A percentile compares a stretch with the other conserved stretches of the same genome.
These are phyloP conservation scores for Solea solea DNA, from an alignment of 2,113 vertebrate genomes.

Conservation along the genomic window DNA sequence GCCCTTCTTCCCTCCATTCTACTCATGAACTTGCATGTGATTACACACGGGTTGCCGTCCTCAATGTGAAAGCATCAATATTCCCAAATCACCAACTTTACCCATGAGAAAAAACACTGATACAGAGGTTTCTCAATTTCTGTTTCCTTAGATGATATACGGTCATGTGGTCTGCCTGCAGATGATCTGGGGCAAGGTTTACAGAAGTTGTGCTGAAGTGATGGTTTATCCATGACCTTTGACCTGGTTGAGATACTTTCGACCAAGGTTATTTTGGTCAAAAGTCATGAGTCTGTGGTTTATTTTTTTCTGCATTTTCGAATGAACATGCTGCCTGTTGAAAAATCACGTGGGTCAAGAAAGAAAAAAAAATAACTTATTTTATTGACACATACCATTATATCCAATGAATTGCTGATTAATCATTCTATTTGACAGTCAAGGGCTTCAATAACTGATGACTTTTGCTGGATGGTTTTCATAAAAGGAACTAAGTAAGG, in stretches of 20 bases:
- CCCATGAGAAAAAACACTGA: neutral
- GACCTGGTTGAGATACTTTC: constrained; percentile 6
- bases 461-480: constrained; percentile 24
- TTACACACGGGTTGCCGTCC: constrained; percentile 1
- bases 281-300: constrained; percentile 36
- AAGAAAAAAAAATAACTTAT: neutral
- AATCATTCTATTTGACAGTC: constrained; percentile 14
- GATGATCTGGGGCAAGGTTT: constrained; percentile 43
- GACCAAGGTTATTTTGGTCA: neutral
- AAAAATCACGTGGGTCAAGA: neutral
- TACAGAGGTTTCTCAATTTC: constrained; percentile 25
- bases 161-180: constrained; percentile 27
- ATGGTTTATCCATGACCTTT: constrained; percentile 9
- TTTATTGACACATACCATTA: neutral
- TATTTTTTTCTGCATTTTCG: constrained; percentile 29
- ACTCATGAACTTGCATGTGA: constrained; percentile 12
- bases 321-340: constrained; percentile 1
- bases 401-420: constrained; percentile 18
- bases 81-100: constrained; percentile 4
- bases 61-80: constrained; percentile 32
- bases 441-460: constrained; percentile 28
- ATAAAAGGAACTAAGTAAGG: constrained; percentile 15
- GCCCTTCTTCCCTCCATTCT: neutral
- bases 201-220: constrained; percentile 17
- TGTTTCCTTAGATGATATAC: constrained; percentile 38